Evolutionary conservation across 2,113 vertebrate genomes (phyloP), one percentile per base, ranked within the genome.

Genomic region (Falco punctatus): DNA sequence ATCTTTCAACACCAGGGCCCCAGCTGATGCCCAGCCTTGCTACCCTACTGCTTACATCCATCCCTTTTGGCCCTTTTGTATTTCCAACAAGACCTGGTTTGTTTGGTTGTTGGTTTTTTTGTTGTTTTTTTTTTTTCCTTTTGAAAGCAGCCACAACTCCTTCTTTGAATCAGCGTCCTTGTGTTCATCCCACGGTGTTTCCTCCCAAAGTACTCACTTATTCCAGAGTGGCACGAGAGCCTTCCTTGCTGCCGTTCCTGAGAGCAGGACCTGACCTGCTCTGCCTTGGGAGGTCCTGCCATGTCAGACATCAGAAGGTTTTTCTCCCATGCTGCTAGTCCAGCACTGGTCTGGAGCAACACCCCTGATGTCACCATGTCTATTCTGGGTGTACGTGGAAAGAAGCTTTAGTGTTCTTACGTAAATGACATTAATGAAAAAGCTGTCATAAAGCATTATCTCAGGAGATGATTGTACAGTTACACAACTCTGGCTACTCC

Each of bases 271-370:
- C 52, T 32, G 59, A 22, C n/a, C 48, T 71, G 42, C 33, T 51
- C 32, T 73, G n/a, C 66, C 15, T 73, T 11, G 21, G 33, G 40
- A 10, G 55, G 38, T 62, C 28, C 52, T 57, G 48, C 59, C 17
- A 1, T 1, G 5, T 30, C 58, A 40, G 62, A 30, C 22, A 19
- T 27, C 33, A 6, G 0, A 3, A 14, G 30, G 2, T 75, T 22
- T 73, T 61, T 35, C 38, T 91, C 11, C 30, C 30, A 1, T 0
- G 3, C 28, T 84, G 46, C 21, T 69, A 20, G 15, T 9, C 62
- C 62, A 57, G 35, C 48, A 2, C 18, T 40, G 52, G 30, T 57
- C 40, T 69, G 70, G 62, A 54, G 7, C 44, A 64, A 28, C 22
- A 15, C 15, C 59, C 51, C 57, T 67, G 67, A 83, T 91, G 52